Percentiles rank a stretch among this genome's conserved stretches.
Conservation (phyloP, 2,113 vertebrate species). For the Catharus minimus region DNA sequence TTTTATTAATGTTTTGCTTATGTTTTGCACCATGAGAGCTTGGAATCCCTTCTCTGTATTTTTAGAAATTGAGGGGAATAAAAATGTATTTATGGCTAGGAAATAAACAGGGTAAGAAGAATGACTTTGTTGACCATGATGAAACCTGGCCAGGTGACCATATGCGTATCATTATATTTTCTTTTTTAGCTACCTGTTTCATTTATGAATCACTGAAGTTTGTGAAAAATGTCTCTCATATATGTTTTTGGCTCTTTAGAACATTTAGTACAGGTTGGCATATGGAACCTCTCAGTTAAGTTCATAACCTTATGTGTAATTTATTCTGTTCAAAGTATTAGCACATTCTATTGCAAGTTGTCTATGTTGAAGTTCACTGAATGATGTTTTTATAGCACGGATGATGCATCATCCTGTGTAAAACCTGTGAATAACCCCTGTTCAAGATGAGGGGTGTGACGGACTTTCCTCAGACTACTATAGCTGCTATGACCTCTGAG, state of each 20-base stretch:
- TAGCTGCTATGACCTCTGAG: neutral
- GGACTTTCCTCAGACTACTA: neutral
- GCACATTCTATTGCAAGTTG: neutral
- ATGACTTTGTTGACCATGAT: neutral
- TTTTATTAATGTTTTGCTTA: neutral
- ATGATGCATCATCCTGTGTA: neutral
- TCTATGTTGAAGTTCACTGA: neutral
- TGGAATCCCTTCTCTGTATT: neutral
- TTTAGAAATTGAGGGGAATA: neutral
- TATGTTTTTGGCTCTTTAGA: neutral
- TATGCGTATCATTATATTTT: neutral
- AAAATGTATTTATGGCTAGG: neutral
- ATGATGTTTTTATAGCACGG: neutral
- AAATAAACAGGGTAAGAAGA: neutral
- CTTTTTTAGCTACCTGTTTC: neutral
- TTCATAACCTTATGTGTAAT: neutral
- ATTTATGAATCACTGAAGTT: neutral
- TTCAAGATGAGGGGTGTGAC: neutral
- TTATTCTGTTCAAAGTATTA: neutral
- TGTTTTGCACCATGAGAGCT: neutral
- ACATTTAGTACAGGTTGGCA: neutral
- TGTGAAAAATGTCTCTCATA: neutral
- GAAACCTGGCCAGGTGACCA: neutral
- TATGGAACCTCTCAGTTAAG: neutral
- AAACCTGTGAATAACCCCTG: neutral